A percentile compares a stretch with the other conserved stretches of the same genome.
Evolutionary conservation across 2,797 vertebrate species (phyloP).

Genomic region (Crenuchus spilurus): DNA sequence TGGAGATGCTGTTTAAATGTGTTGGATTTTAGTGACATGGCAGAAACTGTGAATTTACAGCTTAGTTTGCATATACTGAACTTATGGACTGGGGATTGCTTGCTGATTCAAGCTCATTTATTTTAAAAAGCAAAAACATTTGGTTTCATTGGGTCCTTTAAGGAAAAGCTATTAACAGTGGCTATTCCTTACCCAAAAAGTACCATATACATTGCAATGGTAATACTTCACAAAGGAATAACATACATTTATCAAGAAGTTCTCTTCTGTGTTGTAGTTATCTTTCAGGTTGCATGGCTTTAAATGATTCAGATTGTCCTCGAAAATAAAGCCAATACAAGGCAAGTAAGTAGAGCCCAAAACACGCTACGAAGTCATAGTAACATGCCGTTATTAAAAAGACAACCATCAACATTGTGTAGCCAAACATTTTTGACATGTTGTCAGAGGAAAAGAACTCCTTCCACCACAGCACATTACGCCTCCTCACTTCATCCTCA

Average conservation of each 20-base stretch:
- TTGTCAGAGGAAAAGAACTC: constrained; percentile 75
- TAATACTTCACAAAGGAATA: not conserved
- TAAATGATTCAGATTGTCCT: constrained; percentile 67
- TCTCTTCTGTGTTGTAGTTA: not conserved
- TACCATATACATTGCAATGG: too few species aligned
- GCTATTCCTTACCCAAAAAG: too few species aligned
- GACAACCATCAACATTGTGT: constrained; percentile 79
- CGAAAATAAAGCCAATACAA: constrained; percentile 87
- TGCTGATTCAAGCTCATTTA: too few species aligned
- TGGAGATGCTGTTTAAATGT: too few species aligned
- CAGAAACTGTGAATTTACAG: too few species aligned
- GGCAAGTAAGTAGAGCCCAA: constrained; percentile 89
- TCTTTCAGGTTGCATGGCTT: constrained; percentile 28
- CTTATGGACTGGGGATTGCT: too few species aligned
- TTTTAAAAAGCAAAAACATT: too few species aligned
- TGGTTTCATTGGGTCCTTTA: too few species aligned
- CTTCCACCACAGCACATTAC: constrained; percentile 61
- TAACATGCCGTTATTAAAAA: constrained; percentile 86
- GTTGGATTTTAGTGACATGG: too few species aligned
- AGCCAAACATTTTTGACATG: constrained; percentile 78
- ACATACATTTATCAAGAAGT: not conserved
- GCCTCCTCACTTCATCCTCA: constrained; percentile 50
- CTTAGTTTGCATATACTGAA: too few species aligned
- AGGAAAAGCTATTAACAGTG: too few species aligned
- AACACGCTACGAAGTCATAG: constrained; percentile 91